Conservation (phyloP, 2,113 vertebrate species). For the Sinocyclocheilus rhinocerous region DNA sequence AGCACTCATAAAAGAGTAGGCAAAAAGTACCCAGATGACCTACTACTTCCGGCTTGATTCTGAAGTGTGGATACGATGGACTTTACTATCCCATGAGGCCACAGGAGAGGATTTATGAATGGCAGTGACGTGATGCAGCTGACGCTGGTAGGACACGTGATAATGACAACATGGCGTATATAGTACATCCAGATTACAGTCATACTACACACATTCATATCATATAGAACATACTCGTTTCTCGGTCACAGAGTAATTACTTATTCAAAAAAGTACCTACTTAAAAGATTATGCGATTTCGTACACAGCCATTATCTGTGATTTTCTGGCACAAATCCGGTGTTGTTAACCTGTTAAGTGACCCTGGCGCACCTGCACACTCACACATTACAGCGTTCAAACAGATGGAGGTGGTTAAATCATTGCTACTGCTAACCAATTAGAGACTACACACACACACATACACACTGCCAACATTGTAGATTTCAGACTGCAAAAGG, state of each 20-base stretch:
- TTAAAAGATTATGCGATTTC: background rate
- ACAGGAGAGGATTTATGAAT: too few relatives aligned
- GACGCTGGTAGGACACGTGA: too few relatives aligned
- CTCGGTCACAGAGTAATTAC: too few relatives aligned
- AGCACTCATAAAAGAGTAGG: too few relatives aligned
- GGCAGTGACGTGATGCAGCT: too few relatives aligned
- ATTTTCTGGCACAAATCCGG: background rate
- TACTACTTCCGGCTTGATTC: too few relatives aligned
- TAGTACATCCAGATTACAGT: too few relatives aligned
- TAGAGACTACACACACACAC: background rate
- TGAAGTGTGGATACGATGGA: too few relatives aligned
- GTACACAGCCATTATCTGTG: background rate
- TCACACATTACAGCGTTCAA: background rate
- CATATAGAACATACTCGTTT: background rate
- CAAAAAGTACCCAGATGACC: too few relatives aligned
- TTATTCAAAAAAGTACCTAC: background rate
- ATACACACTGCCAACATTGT: background rate
- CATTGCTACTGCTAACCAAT: background rate
- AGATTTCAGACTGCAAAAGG: conserved; percentile 4
- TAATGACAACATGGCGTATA: too few relatives aligned
- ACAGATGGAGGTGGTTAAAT: conserved; percentile 4
- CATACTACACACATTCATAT: too few relatives aligned
- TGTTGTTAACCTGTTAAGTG: background rate
- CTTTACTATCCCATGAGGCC: too few relatives aligned
- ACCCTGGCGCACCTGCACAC: background rate